Percentiles rank a stretch among this genome's conserved stretches.
Evolutionary conservation across 2,888 invertebrate species (phyloP).

Genomic region (Xanthostigma xanthostigma): DNA sequence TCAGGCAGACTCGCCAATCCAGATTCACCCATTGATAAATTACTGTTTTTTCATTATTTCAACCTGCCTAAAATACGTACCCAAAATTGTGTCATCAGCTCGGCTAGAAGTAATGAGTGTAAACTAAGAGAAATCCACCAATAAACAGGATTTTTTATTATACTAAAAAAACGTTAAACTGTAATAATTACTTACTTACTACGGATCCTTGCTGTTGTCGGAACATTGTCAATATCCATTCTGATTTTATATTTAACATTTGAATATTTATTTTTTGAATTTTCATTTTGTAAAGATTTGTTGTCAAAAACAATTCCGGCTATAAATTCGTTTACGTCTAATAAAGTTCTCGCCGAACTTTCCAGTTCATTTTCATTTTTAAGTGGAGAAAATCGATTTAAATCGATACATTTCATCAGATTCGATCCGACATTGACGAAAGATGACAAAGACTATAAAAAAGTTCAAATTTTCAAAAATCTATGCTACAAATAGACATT

Average conservation of each 20-base stretch:
- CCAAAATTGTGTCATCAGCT: too few species aligned
- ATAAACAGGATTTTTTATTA: too few species aligned
- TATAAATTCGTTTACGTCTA: slow-evolving; percentile 47
- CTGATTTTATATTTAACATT: slow-evolving; percentile 50
- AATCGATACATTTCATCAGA: slow-evolving; percentile 44
- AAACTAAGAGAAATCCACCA: too few species aligned
- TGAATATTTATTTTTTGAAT: slow-evolving; percentile 7
- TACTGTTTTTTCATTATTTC: too few species aligned
- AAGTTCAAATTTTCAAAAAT: slow-evolving; percentile 26
- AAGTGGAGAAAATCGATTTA: slow-evolving; percentile 40
- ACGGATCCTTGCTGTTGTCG: slow-evolving; percentile 32
- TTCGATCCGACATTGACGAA: slow-evolving; percentile 17
- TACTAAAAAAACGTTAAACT: too few species aligned
- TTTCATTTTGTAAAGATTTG: slow-evolving; percentile 2
- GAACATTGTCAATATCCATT: slow-evolving; percentile 55
- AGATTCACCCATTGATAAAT: too few species aligned
- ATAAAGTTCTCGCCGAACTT: slow-evolving; percentile 38
- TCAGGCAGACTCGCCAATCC: too few species aligned
- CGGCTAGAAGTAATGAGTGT: too few species aligned
- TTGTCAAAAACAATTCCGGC: slow-evolving; percentile 43
- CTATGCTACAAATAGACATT: neutral
- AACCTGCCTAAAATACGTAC: too few species aligned
- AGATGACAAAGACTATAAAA: slow-evolving; percentile 34
- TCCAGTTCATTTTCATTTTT: slow-evolving; percentile 37
- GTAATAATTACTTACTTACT: too few species aligned